Evolutionary conservation across 2,113 vertebrate species (phyloP), one percentile per base, ranked within the genome.

Genomic region (Amia ocellicauda): DNA sequence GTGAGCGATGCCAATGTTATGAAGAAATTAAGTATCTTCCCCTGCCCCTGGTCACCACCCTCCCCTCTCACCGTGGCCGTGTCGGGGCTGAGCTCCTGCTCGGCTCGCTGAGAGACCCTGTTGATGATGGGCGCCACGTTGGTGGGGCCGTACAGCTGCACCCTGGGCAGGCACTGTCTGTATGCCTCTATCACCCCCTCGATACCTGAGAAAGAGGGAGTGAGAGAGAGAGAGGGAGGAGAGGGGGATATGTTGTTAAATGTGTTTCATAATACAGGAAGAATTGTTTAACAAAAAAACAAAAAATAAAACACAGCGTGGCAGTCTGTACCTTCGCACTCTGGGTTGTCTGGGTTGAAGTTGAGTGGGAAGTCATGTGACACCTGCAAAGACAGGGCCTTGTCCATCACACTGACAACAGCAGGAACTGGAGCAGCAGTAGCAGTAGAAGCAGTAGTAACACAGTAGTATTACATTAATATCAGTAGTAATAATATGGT

Each of bases 51-150:
- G 20, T 19, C 41, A 19, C 57, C 26, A 20, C 43, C 19, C 64
- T 19, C 45, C 22, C 24, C 20, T 49, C 93, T 91, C 85, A 99
- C 97, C 77, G 94, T 98, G 14, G 97, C 92, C 77, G 98, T 95
- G 83, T 96, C 94, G 64, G 94, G 98, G 80, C 98, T 94, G 69
- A 94, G 97, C 83, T 98, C 97, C 80, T 98, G 96, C 0, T 95
- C 97, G 7, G 97, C 97, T 1, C 94, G 95, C 56, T 93, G 94
- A 69, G 97, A 96, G 36, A 99, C 96, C 81, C 98, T 98, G 81
- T 96, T 94, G 72, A 99, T 99, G 86, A 99, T 99, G 64, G 97
- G 97, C n/a, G 97, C 97, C 5, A 99, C 98, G 80, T 99, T 99
- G 53, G 97, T 99, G 0, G 97, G 97, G 2, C 97, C 97, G 0